These are phyloP conservation scores for Drosophila pectinifera DNA, from an alignment of 1,140 invertebrate species.

Conservation along the genomic window DNA sequence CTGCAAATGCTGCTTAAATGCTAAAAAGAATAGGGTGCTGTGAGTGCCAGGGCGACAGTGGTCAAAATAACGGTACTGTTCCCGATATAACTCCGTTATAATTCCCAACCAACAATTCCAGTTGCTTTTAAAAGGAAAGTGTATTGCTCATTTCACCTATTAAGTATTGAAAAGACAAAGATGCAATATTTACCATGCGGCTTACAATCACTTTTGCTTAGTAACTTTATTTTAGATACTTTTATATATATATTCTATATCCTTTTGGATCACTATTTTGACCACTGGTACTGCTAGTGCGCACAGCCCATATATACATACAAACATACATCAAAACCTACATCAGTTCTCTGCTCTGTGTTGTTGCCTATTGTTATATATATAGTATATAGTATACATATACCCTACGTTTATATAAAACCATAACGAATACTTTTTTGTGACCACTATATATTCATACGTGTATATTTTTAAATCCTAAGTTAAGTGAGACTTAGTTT, in stretches of 20 bases:
- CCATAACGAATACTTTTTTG: constrained; percentile 39
- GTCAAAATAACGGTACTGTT: background rate
- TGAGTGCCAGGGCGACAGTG: background rate
- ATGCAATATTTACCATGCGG: background rate
- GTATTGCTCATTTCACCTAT: too few relatives aligned
- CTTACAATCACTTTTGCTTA: background rate
- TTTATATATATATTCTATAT: background rate
- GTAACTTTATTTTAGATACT: background rate
- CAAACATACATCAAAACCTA: constrained; percentile 34
- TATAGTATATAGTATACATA: constrained; percentile 43
- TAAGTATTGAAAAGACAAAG: too few relatives aligned
- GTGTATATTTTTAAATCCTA: constrained; percentile 42
- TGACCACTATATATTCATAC: constrained; percentile 29
- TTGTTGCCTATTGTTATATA: constrained; percentile 81
- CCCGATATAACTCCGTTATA: background rate
- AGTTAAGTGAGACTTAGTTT: constrained; percentile 42
- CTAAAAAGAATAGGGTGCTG: constrained; percentile 1
- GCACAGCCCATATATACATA: constrained; percentile 28
- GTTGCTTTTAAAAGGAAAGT: too few relatives aligned
- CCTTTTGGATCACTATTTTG: background rate
- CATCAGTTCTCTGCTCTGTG: constrained; percentile 71
- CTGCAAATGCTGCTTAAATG: constrained; percentile 28
- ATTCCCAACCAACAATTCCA: background rate
- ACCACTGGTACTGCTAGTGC: constrained; percentile 42
- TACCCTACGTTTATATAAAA: constrained; percentile 12